Percentiles rank a stretch among this genome's conserved stretches.
phyloP scores from a whole-genome alignment of 2,113 vertebrate genomes.

The Glaucomys volans region DNA sequence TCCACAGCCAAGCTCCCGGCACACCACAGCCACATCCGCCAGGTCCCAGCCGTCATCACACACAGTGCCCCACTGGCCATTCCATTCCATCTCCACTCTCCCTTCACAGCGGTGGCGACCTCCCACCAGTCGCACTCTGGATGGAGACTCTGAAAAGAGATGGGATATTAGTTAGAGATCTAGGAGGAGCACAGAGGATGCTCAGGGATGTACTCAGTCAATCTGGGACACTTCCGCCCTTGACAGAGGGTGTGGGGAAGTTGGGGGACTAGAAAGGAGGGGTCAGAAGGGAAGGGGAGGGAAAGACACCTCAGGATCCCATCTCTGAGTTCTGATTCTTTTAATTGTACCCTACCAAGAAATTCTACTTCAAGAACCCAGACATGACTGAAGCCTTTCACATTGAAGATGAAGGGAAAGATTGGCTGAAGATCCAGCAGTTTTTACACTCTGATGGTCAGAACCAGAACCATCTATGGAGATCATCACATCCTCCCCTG shows the following conservation, averaged over 20 bases:
- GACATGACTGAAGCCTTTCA: not conserved
- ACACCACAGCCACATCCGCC: not conserved
- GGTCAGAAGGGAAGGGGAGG: not conserved
- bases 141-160: slow-evolving; percentile 15
- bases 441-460: not conserved
- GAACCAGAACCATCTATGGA: not conserved
- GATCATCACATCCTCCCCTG: no score
- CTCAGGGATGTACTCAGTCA: not conserved
- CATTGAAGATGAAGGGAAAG: not conserved
- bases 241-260: not conserved
- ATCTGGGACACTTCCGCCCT: not conserved
- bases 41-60: slow-evolving; percentile 63
- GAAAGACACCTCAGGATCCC: not conserved
- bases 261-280: not conserved
- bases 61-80: slow-evolving; percentile 59
- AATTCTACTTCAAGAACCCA: not conserved
- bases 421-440: not conserved
- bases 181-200: not conserved
- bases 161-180: not conserved
- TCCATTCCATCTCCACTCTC: slow-evolving; percentile 63
- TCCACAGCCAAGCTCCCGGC: slow-evolving; percentile 71
- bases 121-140: slow-evolving; percentile 54
- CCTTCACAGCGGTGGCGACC: slow-evolving; percentile 70
- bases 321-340: not conserved
- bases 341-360: not conserved